These are phyloP conservation scores for Pegoplata infirma DNA, from an alignment of 2,888 invertebrate genomes.

Conservation along the genomic window DNA sequence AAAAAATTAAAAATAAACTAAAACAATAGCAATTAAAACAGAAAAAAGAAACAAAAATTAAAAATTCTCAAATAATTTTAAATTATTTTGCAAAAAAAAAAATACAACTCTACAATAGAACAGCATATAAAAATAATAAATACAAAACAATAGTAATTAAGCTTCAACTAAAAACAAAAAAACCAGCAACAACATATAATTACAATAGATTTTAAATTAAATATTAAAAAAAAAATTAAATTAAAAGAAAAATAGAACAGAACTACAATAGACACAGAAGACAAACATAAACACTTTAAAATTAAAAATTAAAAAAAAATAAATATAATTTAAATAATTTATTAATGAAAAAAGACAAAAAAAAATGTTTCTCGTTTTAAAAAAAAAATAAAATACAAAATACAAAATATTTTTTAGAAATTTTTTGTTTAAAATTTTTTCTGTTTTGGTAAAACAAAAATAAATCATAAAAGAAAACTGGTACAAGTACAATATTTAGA, in stretches of 20 bases:
- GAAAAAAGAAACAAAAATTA: no score
- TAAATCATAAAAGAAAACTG: constrained; percentile 68
- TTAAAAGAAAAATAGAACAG: constrained; percentile 47
- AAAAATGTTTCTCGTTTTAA: constrained; percentile 69
- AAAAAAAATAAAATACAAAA: constrained; percentile 36
- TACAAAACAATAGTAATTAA: constrained; percentile 60
- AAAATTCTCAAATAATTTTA: constrained; percentile 14
- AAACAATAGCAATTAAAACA: constrained; percentile 34
- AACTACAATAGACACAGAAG: constrained; percentile 61
- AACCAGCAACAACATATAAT: constrained; percentile 61
- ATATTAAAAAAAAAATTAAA: constrained; percentile 53
- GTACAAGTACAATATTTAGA: constrained; percentile 72
- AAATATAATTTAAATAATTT: constrained; percentile 50
- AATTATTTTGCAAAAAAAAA: constrained; percentile 28
- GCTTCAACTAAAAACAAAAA: constrained; percentile 61
- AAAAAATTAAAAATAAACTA: neutral
- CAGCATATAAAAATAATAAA: constrained; percentile 38
- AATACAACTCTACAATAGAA: constrained; percentile 55
- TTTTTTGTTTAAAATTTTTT: constrained; percentile 58
- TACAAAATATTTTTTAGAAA: constrained; percentile 59
- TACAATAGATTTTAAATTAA: constrained; percentile 63
- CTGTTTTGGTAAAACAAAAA: constrained; percentile 58
- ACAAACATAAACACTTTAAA: constrained; percentile 42
- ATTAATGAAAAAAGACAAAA: no score
- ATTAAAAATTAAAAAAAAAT: constrained; percentile 30